Evolutionary conservation across 2,888 invertebrate genomes (phyloP), one percentile per base, ranked within the genome.

Genomic region (Trissolcus brochymenae): DNA sequence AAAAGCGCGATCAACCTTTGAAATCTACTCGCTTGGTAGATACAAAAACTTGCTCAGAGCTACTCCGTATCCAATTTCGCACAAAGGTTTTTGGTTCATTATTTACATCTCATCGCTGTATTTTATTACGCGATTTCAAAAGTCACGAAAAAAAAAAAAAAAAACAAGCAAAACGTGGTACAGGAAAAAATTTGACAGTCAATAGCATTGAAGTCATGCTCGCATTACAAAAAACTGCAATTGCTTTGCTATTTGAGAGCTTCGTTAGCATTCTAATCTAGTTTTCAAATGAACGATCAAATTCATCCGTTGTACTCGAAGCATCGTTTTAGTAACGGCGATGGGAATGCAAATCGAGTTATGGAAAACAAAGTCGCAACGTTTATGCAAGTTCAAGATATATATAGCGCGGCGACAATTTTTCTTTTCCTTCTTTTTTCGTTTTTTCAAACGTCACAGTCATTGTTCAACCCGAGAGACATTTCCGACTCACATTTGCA

Each of bases 1-100:
- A 62, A 74, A 72, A 77, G 54, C 54, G 67, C 62, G 59, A 67
- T 70, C 29, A 54, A 76, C 72, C 57, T 70, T 49, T 19, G 6
- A 65, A 64, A 53, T 64, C 54, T 65, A 55, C 54, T 65, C 53
- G 25, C 53, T 53, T 60, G 13, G 16, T 25, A 25, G 25, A 25
- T 35, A 35, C 35, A 35, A 35, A 35, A 35, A 46, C 16, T 46
- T 19, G 19, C 2, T 46, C 7, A 65, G 61, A 14, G 13, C 64
- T 41, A 67, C 49, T 74, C 57, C 56, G 60, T 70, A 60, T 70
- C 54, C 25, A 61, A 62, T 62, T 76, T 41, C 19, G 40, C 64
- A 67, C 62, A 76, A 72, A 72, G 57, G 9, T 35, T 35, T 72
- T 76, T 64, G 40, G 67, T 57, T 67, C 49, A 71, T 19, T 66